Percentiles rank a stretch among this genome's conserved stretches.
Evolutionary conservation across 2,888 invertebrate species (phyloP).

Genomic region (Spodoptera exigua): DNA sequence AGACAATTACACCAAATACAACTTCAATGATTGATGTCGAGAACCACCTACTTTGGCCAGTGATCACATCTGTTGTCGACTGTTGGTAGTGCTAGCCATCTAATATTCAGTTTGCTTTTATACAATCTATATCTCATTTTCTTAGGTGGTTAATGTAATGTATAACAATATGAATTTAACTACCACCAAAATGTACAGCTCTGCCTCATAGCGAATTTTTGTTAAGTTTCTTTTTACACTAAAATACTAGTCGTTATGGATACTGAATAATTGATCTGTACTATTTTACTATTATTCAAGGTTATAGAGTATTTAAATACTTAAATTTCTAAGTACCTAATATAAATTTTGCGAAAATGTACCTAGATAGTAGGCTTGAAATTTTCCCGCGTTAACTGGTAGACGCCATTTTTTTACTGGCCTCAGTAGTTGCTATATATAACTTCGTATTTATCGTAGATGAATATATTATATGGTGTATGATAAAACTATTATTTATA

Average conservation of each 20-base stretch:
- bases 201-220: no score
- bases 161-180: no score
- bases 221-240: no score
- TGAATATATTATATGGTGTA: conserved; percentile 31
- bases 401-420: conserved; percentile 35
- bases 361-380: neutral
- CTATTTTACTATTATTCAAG: no score
- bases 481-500: conserved; percentile 8
- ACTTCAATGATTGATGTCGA: conserved; percentile 82
- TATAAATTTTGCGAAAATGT: no score
- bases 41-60: conserved; percentile 59
- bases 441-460: conserved; percentile 51
- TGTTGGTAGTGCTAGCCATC: conserved; percentile 39
- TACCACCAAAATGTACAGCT: no score
- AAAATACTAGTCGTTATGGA: no score
- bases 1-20: conserved; percentile 85
- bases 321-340: no score
- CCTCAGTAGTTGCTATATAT: conserved; percentile 45
- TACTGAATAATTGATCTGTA: no score
- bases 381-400: conserved; percentile 20
- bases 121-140: no score
- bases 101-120: conserved; percentile 1
- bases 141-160: no score
- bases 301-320: no score
- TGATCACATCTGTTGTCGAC: conserved; percentile 65